These are phyloP conservation scores for Vannuccia rotundouncinata DNA, from an alignment of 2,888 invertebrate species.

Conservation along the genomic window DNA sequence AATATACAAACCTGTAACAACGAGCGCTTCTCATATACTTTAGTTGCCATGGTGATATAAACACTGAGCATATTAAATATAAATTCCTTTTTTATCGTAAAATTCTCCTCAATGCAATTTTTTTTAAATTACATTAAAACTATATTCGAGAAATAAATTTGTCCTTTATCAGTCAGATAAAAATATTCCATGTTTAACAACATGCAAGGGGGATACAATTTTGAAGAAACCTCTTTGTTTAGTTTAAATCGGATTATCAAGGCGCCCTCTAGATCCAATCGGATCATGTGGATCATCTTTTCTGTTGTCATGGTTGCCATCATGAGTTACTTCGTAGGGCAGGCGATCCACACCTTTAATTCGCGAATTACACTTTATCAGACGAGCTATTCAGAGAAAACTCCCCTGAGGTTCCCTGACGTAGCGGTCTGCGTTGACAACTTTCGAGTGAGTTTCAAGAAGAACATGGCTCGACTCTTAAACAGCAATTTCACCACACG, in stretches of 20 bases:
- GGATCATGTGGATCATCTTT: not conserved
- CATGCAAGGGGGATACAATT: not conserved
- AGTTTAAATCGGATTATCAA: not conserved
- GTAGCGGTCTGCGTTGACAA: not conserved
- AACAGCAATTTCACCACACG: not conserved
- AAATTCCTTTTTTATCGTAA: too few species aligned
- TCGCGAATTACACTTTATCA: not conserved
- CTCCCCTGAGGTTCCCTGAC: not conserved
- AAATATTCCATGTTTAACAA: too few species aligned
- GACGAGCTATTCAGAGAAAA: not conserved
- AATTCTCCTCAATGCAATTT: too few species aligned
- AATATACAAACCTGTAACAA: too few species aligned
- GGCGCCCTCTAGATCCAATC: not conserved
- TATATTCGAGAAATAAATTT: too few species aligned
- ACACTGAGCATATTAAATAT: too few species aligned
- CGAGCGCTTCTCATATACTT: too few species aligned
- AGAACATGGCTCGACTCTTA: not conserved
- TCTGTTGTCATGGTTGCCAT: not conserved
- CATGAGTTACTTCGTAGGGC: not conserved
- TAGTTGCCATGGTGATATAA: too few species aligned
- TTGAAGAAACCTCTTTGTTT: not conserved
- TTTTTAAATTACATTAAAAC: too few species aligned
- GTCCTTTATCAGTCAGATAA: too few species aligned
- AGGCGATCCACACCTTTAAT: not conserved
- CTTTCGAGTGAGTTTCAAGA: not conserved